These are phyloP conservation scores for Oryzias curvinotus DNA, from an alignment of 2,113 vertebrate genomes.

Conservation along the genomic window DNA sequence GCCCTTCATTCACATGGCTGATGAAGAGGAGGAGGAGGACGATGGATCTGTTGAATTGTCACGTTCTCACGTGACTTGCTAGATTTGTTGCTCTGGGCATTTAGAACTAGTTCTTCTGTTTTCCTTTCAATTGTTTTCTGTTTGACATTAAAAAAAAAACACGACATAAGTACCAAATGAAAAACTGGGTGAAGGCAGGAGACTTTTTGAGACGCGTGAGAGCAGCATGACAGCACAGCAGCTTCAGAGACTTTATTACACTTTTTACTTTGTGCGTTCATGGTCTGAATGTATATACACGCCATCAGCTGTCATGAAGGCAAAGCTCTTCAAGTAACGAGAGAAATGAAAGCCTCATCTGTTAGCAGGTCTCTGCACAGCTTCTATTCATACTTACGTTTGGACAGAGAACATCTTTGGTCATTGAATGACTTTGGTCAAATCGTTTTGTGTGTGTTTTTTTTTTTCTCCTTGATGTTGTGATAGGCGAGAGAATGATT, in stretches of 20 bases:
- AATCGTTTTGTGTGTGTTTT: slow-evolving; percentile 18
- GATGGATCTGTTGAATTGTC: neutral
- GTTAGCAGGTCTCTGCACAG: slow-evolving; percentile 17
- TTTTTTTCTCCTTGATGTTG: slow-evolving; percentile 46
- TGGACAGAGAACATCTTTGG: slow-evolving; percentile 27
- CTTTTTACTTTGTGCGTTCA: slow-evolving; percentile 39
- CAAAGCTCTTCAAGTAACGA: slow-evolving; percentile 24
- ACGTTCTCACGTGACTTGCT: slow-evolving; percentile 23
- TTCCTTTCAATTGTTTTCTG: slow-evolving; percentile 54
- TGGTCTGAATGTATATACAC: slow-evolving; percentile 59
- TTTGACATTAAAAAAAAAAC: slow-evolving; percentile 52
- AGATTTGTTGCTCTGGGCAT: slow-evolving; percentile 39
- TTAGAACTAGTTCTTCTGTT: slow-evolving; percentile 25
- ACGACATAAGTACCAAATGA: slow-evolving; percentile 1
- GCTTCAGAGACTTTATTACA: slow-evolving; percentile 30
- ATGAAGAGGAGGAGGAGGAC: neutral
- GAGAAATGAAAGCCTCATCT: slow-evolving; percentile 18
- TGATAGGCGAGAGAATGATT: slow-evolving; percentile 47
- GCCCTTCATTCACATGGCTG: neutral
- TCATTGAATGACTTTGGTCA: slow-evolving; percentile 36
- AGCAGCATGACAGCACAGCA: neutral
- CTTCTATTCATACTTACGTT: neutral
- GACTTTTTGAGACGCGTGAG: slow-evolving; percentile 1
- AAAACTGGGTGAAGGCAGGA: slow-evolving; percentile 22
- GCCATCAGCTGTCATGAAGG: slow-evolving; percentile 32